phyloP scores from a whole-genome alignment of 2,888 invertebrate genomes.

The Pseudococcus longispinus region DNA sequence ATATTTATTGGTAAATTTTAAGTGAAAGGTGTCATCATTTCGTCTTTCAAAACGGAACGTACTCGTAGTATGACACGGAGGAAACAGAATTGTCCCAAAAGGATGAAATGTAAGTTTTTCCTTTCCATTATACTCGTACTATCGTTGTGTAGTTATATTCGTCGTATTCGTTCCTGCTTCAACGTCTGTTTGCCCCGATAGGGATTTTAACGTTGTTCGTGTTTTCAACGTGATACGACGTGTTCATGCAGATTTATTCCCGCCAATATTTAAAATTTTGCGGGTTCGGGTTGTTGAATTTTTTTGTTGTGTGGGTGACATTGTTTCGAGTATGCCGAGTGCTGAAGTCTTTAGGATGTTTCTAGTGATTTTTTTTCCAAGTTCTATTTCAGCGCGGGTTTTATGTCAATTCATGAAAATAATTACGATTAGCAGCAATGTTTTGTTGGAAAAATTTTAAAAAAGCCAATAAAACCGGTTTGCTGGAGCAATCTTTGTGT shows the following conservation, averaged over 20 bases:
- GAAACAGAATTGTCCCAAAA: slow-evolving; percentile 67
- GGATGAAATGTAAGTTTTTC: slow-evolving; percentile 65
- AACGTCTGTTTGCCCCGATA: slow-evolving; percentile 23
- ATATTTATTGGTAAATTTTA: slow-evolving; percentile 36
- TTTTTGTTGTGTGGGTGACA: not conserved
- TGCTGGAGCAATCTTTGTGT: too few species aligned
- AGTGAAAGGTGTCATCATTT: slow-evolving; percentile 56
- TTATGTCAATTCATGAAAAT: too few species aligned
- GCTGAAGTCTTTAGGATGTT: not conserved
- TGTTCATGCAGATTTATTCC: not conserved
- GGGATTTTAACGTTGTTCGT: slow-evolving; percentile 52
- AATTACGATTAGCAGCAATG: too few species aligned
- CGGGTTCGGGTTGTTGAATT: not conserved
- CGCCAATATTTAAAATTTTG: not conserved
- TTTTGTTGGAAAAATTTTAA: too few species aligned
- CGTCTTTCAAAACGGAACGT: slow-evolving; percentile 56
- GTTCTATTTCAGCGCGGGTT: too few species aligned
- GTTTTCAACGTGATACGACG: slow-evolving; percentile 12
- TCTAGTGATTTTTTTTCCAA: not conserved
- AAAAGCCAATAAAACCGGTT: too few species aligned
- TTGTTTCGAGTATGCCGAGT: not conserved
- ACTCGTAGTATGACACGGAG: slow-evolving; percentile 64
- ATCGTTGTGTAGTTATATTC: not conserved
- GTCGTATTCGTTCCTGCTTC: not conserved
- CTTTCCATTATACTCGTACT: not conserved